A percentile compares a stretch with the other conserved stretches of the same genome.
Evolutionary conservation across 1,140 invertebrate species (phyloP).

Genomic region (Atta texana): DNA sequence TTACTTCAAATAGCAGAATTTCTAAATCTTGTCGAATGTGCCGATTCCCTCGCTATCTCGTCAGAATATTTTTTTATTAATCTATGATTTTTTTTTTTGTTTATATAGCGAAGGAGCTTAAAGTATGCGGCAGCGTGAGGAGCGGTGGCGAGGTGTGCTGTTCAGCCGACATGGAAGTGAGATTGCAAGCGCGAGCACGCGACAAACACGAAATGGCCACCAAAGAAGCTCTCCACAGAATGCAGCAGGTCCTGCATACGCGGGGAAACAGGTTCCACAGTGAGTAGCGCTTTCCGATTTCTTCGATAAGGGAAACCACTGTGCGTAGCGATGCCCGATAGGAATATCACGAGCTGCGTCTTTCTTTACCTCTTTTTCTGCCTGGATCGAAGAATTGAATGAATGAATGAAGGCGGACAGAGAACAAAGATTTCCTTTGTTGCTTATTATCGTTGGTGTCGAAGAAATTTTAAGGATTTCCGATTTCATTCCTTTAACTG

Average conservation of each 20-base stretch:
- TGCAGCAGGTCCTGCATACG: constrained; percentile 81
- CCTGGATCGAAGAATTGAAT: neutral
- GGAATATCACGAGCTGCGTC: neutral
- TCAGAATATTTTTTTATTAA: neutral
- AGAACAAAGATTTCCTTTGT: neutral
- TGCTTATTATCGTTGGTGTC: neutral
- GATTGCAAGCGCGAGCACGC: constrained; percentile 82
- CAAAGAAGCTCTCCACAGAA: constrained; percentile 82
- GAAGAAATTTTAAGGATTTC: neutral
- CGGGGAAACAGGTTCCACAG: constrained; percentile 83
- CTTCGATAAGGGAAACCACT: neutral
- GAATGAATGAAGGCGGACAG: neutral
- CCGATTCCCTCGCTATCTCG: neutral
- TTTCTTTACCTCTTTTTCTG: neutral
- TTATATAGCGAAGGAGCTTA: constrained; percentile 84
- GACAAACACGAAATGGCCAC: constrained; percentile 85
- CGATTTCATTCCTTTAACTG: too few relatives aligned
- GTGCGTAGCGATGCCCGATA: neutral
- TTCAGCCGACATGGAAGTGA: constrained; percentile 84
- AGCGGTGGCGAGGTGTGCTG: constrained; percentile 85
- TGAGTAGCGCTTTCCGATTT: constrained; percentile 76
- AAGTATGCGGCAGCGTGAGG: constrained; percentile 83
- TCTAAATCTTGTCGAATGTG: neutral
- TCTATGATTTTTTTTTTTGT: constrained; percentile 39
- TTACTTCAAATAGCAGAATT: neutral